These are phyloP conservation scores for Tetropium fuscum DNA, from an alignment of 2,888 invertebrate species.

Conservation along the genomic window DNA sequence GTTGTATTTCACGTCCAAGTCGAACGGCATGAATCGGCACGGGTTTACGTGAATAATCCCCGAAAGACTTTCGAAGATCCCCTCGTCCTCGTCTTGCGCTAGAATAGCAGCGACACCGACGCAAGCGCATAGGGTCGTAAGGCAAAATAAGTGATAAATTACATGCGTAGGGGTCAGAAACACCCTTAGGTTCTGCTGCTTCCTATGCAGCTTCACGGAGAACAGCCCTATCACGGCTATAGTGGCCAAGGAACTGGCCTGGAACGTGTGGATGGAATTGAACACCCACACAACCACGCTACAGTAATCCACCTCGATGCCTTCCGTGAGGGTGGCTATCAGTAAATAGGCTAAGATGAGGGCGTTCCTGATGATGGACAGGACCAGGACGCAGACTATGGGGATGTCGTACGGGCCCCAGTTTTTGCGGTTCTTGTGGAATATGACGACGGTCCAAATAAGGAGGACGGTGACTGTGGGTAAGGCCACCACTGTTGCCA, in stretches of 20 bases:
- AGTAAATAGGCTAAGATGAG: constrained; percentile 63
- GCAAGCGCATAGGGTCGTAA: constrained; percentile 68
- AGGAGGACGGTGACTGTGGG: constrained; percentile 66
- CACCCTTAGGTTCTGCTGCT: constrained; percentile 59
- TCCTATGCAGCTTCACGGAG: constrained; percentile 59
- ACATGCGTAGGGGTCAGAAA: constrained; percentile 65
- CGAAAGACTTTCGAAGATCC: constrained; percentile 21
- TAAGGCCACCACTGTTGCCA: constrained; percentile 65
- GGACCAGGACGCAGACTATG: constrained; percentile 64
- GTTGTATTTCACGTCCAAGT: constrained; percentile 66
- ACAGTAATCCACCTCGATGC: constrained; percentile 62
- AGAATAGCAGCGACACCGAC: constrained; percentile 69
- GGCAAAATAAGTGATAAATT: constrained; percentile 68
- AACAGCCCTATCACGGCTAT: constrained; percentile 67
- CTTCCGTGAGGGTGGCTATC: constrained; percentile 53
- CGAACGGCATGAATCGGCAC: constrained; percentile 67
- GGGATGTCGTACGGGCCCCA: constrained; percentile 70
- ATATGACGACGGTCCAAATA: constrained; percentile 67
- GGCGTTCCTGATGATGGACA: constrained; percentile 64
- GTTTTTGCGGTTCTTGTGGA: constrained; percentile 67
- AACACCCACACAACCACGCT: constrained; percentile 67
- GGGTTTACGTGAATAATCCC: constrained; percentile 49
- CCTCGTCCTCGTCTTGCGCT: constrained; percentile 55
- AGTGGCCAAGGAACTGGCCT: constrained; percentile 67
- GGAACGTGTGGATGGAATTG: constrained; percentile 68